phyloP scores from a whole-genome alignment of 2,113 vertebrate genomes.

The Megaleporinus macrocephalus region DNA sequence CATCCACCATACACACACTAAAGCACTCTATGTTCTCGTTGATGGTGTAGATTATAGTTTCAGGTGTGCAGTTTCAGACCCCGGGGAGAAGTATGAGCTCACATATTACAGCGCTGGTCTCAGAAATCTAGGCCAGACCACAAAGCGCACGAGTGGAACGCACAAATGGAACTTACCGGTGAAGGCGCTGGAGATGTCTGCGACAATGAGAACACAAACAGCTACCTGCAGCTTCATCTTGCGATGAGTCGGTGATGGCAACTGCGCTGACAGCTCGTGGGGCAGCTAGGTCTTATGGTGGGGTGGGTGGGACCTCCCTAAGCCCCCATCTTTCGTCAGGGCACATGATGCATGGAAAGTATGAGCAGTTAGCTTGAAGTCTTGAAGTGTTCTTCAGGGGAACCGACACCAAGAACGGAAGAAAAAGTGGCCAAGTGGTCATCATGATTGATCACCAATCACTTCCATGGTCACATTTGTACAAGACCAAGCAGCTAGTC shows the following conservation, averaged over 20 bases:
- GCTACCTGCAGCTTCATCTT: background rate
- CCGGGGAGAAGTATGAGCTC: background rate
- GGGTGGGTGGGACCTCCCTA: constrained; percentile 20
- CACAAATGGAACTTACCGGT: constrained; percentile 61
- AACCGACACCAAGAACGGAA: background rate
- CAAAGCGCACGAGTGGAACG: background rate
- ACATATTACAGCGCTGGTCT: background rate
- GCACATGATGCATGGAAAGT: background rate
- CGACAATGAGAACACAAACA: constrained; percentile 52
- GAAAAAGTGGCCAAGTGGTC: background rate
- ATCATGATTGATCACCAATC: too few relatives aligned
- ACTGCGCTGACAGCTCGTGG: background rate
- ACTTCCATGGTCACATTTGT: too few relatives aligned
- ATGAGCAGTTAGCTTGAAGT: background rate
- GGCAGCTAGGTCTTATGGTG: background rate
- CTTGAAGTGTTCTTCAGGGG: background rate
- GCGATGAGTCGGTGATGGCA: background rate
- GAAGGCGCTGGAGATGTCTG: constrained; percentile 41
- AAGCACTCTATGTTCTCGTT: too few relatives aligned
- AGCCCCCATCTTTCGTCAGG: background rate
- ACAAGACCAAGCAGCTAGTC: too few relatives aligned
- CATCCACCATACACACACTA: too few relatives aligned
- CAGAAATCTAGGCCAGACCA: constrained; percentile 18
- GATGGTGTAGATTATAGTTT: background rate
- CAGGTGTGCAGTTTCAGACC: constrained; percentile 21